Conservation (phyloP, 2,797 vertebrate species). For the Spheniscus humboldti region DNA sequence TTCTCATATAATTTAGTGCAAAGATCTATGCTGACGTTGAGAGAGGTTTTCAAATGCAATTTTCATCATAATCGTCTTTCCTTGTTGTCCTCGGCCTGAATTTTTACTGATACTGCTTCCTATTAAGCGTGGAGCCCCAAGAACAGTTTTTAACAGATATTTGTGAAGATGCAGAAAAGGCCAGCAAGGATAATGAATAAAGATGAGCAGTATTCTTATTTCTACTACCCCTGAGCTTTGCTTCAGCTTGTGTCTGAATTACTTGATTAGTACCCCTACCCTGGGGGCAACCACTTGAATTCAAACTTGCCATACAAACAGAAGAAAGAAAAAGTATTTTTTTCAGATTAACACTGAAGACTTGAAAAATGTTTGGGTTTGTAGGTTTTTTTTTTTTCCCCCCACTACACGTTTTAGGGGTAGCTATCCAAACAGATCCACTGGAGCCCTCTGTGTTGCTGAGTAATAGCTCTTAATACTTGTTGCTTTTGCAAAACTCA, state of each 20-base stretch:
- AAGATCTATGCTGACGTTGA: conserved; percentile 1
- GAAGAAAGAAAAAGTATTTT: not conserved
- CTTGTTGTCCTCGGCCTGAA: not conserved
- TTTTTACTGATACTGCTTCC: conserved; percentile 28
- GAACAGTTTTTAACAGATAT: not conserved
- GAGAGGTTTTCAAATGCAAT: conserved; percentile 50
- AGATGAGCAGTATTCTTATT: not conserved
- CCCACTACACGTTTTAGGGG: not conserved
- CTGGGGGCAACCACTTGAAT: not conserved
- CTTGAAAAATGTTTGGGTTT: not conserved
- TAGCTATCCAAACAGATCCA: not conserved
- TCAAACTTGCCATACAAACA: not conserved
- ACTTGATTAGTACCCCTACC: not conserved
- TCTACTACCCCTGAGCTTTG: not conserved
- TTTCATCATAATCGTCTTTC: conserved; percentile 33
- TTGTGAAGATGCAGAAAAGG: not conserved
- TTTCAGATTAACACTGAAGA: not conserved
- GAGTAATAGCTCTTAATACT: not conserved
- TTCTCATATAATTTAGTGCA: not conserved
- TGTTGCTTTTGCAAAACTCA: not conserved
- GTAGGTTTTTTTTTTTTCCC: not conserved
- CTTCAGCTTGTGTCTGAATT: not conserved
- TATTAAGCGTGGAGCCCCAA: not conserved
- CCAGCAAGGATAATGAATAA: not conserved
- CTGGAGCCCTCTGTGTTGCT: not conserved